phyloP scores from a whole-genome alignment of 2,113 vertebrate genomes.

The Carassius gibelio region DNA sequence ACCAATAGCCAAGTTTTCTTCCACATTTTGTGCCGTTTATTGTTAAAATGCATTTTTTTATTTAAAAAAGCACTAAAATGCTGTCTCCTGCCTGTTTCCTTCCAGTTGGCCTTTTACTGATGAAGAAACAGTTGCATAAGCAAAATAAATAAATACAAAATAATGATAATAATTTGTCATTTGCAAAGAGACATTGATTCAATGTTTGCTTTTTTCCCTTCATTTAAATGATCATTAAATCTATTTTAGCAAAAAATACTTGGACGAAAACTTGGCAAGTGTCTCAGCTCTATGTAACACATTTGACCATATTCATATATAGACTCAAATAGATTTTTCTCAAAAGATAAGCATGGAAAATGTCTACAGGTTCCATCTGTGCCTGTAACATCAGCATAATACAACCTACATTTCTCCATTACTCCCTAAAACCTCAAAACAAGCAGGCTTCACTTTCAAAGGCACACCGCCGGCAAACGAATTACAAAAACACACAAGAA shows the following conservation, averaged over 20 bases:
- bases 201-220: background rate
- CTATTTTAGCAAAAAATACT: background rate
- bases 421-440: background rate
- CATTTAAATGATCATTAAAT: background rate
- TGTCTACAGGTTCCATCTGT: background rate
- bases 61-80: background rate
- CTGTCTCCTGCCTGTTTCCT: background rate
- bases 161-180: no score
- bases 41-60: background rate
- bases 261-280: conserved; percentile 1
- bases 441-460: conserved; percentile 1
- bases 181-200: background rate
- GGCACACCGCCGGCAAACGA: conserved; percentile 1
- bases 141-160: background rate
- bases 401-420: background rate
- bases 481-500: background rate
- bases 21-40: background rate
- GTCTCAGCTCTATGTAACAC: background rate
- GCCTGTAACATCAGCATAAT: background rate
- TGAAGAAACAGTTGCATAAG: background rate
- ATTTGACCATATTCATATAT: background rate
- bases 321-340: background rate
- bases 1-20: background rate
- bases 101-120: background rate
- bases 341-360: background rate